Percentiles rank a stretch among this genome's conserved stretches.
Evolutionary conservation across 2,888 invertebrate genomes (phyloP).

Genomic region (Morinoia aosen): DNA sequence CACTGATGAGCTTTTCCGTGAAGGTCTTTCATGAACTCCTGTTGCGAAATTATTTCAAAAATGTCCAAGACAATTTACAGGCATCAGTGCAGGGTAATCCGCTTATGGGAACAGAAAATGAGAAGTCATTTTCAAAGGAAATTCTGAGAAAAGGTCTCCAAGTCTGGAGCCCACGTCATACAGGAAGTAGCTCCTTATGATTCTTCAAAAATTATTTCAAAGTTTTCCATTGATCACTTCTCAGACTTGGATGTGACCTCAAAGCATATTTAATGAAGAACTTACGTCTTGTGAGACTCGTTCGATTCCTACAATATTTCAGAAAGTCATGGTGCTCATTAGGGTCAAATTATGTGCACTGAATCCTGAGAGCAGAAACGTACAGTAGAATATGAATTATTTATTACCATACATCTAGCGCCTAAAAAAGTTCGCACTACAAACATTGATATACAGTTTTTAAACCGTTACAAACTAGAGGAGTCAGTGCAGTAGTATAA

Average conservation of each 20-base stretch:
- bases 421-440: neutral
- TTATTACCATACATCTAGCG: neutral
- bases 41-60: no score
- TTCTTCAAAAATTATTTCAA: neutral
- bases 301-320: neutral
- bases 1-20: no score
- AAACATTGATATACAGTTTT: neutral
- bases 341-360: neutral
- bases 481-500: neutral
- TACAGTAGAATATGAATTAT: neutral
- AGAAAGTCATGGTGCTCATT: neutral
- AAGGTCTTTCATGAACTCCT: no score
- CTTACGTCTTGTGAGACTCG: neutral
- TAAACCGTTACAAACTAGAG: neutral
- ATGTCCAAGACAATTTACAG: no score
- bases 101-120: no score
- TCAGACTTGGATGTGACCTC: neutral
- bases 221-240: neutral
- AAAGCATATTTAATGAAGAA: neutral
- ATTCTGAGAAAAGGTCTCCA: no score
- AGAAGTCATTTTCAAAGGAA: no score
- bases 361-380: neutral
- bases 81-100: no score
- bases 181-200: neutral
- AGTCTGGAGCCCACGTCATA: no score